Conservation (phyloP, 2,797 vertebrate species). For the Rhinella marina region DNA sequence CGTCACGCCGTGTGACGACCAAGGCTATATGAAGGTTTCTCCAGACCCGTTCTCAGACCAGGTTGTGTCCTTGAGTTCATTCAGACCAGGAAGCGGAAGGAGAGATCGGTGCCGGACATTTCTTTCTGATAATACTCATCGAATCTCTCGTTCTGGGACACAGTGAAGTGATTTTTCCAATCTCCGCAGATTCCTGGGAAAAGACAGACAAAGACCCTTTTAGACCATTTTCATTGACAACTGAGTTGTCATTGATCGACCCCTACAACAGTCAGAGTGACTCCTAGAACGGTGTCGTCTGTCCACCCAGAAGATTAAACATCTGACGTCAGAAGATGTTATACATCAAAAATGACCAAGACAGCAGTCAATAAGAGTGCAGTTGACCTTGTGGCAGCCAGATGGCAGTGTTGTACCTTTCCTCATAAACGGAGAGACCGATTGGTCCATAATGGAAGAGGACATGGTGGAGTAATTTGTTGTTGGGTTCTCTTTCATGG, state of each 20-base stretch:
- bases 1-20: no score
- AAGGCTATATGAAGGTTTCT: no score
- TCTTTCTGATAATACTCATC: slow-evolving; percentile 66
- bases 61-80: background rate
- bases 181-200: slow-evolving; percentile 68
- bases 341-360: no score
- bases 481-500: slow-evolving; percentile 77
- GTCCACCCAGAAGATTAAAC: no score
- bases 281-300: no score
- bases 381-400: background rate
- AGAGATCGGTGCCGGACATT: slow-evolving; percentile 62
- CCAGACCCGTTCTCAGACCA: background rate
- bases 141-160: slow-evolving; percentile 68
- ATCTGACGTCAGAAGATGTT: no score
- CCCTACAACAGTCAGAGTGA: no score
- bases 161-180: slow-evolving; percentile 74
- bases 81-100: slow-evolving; percentile 37
- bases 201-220: background rate
- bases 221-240: no score
- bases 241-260: no score
- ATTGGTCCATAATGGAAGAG: slow-evolving; percentile 72
- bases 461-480: slow-evolving; percentile 72
- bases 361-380: background rate
- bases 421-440: slow-evolving; percentile 79
- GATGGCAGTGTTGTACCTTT: slow-evolving; percentile 69